A percentile compares a stretch with the other conserved stretches of the same genome.
Evolutionary conservation across 1,140 invertebrate genomes (phyloP).

Genomic region (Matsumurasca onukii): DNA sequence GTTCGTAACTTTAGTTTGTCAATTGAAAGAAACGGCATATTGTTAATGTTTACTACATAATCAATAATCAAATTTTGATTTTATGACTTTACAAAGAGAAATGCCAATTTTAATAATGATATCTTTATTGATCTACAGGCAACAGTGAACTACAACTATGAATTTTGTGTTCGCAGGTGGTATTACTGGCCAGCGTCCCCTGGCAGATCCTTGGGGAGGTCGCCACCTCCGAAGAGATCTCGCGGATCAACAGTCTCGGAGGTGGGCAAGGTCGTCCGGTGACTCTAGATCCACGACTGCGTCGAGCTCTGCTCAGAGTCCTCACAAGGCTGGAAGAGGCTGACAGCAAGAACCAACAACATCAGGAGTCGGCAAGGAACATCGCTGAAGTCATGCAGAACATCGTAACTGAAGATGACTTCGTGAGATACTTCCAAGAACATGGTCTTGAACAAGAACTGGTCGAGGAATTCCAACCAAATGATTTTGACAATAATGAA

Average conservation of each 20-base stretch:
- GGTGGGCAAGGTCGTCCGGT: constrained; percentile 49
- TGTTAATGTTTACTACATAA: no score
- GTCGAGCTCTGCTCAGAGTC: constrained; percentile 68
- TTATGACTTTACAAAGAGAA: no score
- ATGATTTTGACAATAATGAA: constrained; percentile 15
- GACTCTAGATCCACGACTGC: constrained; percentile 64
- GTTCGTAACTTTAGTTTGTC: no score
- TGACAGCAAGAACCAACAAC: constrained; percentile 32
- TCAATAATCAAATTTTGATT: no score
- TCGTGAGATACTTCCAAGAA: constrained; percentile 27
- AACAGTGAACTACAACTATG: no score
- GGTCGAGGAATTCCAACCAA: neutral
- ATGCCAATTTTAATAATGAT: no score
- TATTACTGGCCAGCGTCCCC: no score
- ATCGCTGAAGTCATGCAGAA: constrained; percentile 16
- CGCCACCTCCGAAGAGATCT: constrained; percentile 29
- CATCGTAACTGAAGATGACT: constrained; percentile 27
- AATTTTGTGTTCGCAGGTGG: no score
- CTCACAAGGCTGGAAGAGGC: constrained; percentile 62
- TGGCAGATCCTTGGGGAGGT: no score
- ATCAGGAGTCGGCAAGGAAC: neutral
- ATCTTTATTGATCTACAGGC: no score
- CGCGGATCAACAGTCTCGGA: constrained; percentile 37
- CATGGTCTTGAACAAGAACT: constrained; percentile 21
- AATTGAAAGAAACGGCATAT: no score